Base-by-base conservation (phyloP, 1,140 invertebrate genomes). In the Drosophila prosaltans region DNA sequence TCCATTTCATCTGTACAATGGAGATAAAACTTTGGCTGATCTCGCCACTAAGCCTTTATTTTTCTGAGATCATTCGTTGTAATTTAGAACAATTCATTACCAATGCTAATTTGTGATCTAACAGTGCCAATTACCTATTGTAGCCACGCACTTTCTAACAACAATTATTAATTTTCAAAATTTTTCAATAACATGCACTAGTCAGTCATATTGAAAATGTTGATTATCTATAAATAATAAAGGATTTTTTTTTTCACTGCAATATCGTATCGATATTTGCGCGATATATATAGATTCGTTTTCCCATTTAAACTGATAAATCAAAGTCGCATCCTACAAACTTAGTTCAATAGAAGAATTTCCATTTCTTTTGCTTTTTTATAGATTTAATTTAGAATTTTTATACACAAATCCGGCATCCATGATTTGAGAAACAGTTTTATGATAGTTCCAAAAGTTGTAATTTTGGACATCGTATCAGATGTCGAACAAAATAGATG, bases 21-120 rank as follows among this genome's bases (percentile, higher is more conserved):
- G 21, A 51, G 8, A 16, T 6, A 26, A 8, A 26, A 9, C 2
- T 51, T 51, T 51, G 45, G 21, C 26, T 51, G 45, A 51, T 51
- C 45, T 51, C 45, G 2, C 8, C 2, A 10, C 26, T 11, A 26
- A 26, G 45, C 21, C 45, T 51, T 51, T 51, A 9, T 26, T 5
- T 26, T 26, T 51, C 21, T 26, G 21, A 26, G 24, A 51, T 51
- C 45, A 51, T 51, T 3, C 45, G 8, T 26, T 2, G 26, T 48
- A 24, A 48, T 48, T 21, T 48, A 48, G n/a, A 48, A 8, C 6
- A 21, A 48, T 48, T 51, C 45, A 51, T 10, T 51, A 26, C 9
- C 9, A 51, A 51, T 51, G 45, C 45, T 51, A 51, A 51, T 51
- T 51, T 51, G 45, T 51, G 45, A 51, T 51, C 21, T 51, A 26